Evolutionary conservation across 2,888 invertebrate genomes (phyloP), one percentile per base, ranked within the genome.

Genomic region (Apodemia duryi): DNA sequence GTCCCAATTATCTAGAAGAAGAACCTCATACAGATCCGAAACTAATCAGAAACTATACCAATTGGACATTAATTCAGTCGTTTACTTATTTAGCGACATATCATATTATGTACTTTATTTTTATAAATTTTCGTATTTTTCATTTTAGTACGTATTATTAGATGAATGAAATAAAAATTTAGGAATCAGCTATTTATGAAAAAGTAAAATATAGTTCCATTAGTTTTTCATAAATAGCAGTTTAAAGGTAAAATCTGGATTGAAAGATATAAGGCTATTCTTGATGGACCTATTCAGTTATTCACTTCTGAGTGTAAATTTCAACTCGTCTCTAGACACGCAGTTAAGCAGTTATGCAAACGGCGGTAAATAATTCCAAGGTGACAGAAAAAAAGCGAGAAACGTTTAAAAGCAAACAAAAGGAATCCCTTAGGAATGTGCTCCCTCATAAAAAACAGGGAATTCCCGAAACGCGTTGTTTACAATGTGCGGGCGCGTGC

Each of bases 391-490:
- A 82, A 86, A 86, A 86, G 84, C 81, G 75, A 78, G 78, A 81
- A 76, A 79, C 78, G 80, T 83, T 80, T 82, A 81, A 82, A 79
- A 77, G 81, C 87, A 91, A 91, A 91, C 90, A 91, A 91, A 91
- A 91, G 91, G 91, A 85, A 88, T 91, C 88, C 91, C 91, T 86
- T 75, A 88, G 86, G 90, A 91, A 91, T 91, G 90, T 79, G 84
- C 81, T 82, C 81, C 82, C 79, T 83, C 79, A 85, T 84, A 88
- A 88, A 89, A 90, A 88, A 73, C 79, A 82, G 90, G 91, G 91
- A 85, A 85, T 86, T 88, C 90, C 91, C 91, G 78, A 91, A 91
- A 89, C 82, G 84, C 80, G 85, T 88, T 91, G 91, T 91, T 91
- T 91, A 91, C 91, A 80, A 73, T 78, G 79, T 75, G 74, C 76